Base-by-base conservation (phyloP, 2,113 vertebrate genomes). In the Ranitomeya variabilis region DNA sequence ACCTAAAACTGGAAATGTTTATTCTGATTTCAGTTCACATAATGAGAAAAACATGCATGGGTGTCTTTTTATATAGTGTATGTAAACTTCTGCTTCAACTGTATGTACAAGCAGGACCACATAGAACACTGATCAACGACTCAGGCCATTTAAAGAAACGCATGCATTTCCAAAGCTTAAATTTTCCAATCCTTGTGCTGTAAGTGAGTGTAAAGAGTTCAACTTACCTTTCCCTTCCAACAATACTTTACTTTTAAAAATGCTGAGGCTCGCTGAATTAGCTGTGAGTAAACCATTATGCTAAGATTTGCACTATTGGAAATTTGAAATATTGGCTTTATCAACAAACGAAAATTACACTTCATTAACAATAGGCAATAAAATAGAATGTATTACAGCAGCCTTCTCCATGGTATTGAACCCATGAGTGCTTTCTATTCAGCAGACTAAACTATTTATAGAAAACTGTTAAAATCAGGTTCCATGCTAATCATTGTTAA, bases 271-370 rank as follows among this genome's bases (percentile, higher is more conserved):
- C 16, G 13, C 51, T 76, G 8, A 76, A 76, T 76, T 52, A 51
- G 11, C 73, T 19, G 73, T 76, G 31, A 37, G 45, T 2, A 16
- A 74, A 74, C 26, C 19, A 76, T 76, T 69, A 19, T 21, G 18
- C 51, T 76, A 76, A 52, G 37, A 74, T 26, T 37, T 2, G 16
- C 71, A 74, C 16, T 76, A 51, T 76, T 76, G 37, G 37, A 76
- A 51, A 73, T 6, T 45, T 37, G 71, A 18, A 73, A 76, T 76
- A 45, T 76, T 76, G 73, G 73, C 37, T 51, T 76, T 76, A 76
- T 76, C 18, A 76, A 18, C 18, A 76, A 76, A 74, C 16, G 71
- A 74, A 45, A 14, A 73, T 31, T 73, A 73, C 31, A 15, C 14
- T 74, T 74, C 71, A 74, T 31, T 74, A 74, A 74, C 9, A 74